Conservation (phyloP, 2,888 invertebrate species). For the Athalia cordata region DNA sequence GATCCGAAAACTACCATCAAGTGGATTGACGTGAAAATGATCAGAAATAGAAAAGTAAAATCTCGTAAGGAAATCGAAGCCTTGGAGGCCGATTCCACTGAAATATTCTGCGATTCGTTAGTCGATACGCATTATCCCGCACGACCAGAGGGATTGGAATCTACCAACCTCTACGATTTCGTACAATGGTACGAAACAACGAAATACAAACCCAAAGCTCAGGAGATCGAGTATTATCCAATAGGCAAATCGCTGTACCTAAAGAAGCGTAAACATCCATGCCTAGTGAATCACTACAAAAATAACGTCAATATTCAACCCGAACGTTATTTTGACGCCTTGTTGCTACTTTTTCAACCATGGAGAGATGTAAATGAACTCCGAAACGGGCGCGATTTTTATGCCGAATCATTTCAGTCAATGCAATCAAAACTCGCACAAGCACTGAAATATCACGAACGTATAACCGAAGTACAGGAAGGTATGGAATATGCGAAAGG, state of each 20-base stretch:
- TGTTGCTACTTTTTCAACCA: constrained; percentile 41
- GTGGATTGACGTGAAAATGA: too few species aligned
- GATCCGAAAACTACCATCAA: too few species aligned
- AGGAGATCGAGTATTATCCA: too few species aligned
- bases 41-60: too few species aligned
- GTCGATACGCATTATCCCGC: constrained; percentile 53
- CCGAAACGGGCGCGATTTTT: constrained; percentile 50
- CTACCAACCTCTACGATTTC: constrained; percentile 50
- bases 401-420: constrained; percentile 53
- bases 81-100: too few species aligned
- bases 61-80: too few species aligned
- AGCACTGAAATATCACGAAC: too few species aligned
- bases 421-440: too few species aligned
- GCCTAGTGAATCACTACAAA: constrained; percentile 9
- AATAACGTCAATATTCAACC: constrained; percentile 4
- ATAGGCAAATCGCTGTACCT: neutral
- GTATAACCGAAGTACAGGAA: too few species aligned
- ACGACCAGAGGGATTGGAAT: constrained; percentile 54
- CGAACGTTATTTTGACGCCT: constrained; percentile 8
- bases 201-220: too few species aligned
- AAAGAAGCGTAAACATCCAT: constrained; percentile 45
- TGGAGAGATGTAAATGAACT: constrained; percentile 54
- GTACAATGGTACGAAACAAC: constrained; percentile 44
- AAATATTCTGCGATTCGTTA: too few species aligned
- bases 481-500: too few species aligned